Evolutionary conservation across 2,797 vertebrate genomes (phyloP).

Genomic region (Sparus aurata): DNA sequence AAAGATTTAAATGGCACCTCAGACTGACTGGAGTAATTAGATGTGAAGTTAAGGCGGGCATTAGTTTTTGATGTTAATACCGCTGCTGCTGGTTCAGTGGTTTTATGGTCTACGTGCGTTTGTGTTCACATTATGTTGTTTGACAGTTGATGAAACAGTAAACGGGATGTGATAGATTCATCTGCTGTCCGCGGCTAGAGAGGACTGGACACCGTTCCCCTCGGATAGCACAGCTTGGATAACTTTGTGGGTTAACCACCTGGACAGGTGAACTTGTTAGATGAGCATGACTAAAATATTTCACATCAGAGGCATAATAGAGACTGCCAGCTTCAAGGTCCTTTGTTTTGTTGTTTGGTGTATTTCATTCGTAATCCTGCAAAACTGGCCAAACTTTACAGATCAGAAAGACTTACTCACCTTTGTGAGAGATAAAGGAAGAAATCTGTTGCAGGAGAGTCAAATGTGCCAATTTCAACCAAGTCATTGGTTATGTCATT

Average conservation of each 20-base stretch:
- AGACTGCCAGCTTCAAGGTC: neutral
- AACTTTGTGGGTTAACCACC: conserved; percentile 6
- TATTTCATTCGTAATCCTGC: neutral
- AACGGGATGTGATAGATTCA: conserved; percentile 26
- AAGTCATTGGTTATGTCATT: neutral
- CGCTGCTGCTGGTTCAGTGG: conserved; percentile 9
- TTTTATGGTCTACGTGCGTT: neutral
- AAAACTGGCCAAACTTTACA: conserved; percentile 12
- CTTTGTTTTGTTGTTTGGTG: neutral
- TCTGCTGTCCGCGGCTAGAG: conserved; percentile 1
- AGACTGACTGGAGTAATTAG: conserved; percentile 33
- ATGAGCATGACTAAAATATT: neutral
- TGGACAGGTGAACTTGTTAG: conserved; percentile 51
- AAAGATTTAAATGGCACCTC: conserved; percentile 15
- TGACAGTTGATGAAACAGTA: conserved; percentile 37
- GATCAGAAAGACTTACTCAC: neutral
- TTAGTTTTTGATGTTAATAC: conserved; percentile 37
- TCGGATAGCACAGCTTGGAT: conserved; percentile 10
- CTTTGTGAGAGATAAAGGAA: neutral
- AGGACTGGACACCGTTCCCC: conserved; percentile 1
- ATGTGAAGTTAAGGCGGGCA: conserved; percentile 32
- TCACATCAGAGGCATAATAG: neutral
- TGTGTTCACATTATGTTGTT: conserved; percentile 7
- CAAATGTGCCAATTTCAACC: neutral
- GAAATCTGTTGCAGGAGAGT: neutral